Evolutionary conservation across 2,888 invertebrate species (phyloP).

Genomic region (Acrocyrtus sp.): DNA sequence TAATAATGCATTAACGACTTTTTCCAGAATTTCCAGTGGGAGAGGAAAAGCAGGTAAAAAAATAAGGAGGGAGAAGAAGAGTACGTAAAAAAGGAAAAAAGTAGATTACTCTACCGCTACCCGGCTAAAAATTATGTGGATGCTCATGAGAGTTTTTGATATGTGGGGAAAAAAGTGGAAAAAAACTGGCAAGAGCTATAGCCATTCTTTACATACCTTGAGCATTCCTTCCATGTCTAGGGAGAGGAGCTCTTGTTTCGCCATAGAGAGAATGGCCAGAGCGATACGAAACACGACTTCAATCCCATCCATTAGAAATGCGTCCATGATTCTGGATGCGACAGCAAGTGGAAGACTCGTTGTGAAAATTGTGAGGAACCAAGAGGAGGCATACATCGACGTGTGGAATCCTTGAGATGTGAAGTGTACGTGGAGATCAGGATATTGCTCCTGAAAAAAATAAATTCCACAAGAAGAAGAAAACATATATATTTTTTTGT

Average conservation of each 20-base stretch:
- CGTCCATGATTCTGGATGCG: slow-evolving; percentile 95
- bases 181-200: too few species aligned
- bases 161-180: too few species aligned
- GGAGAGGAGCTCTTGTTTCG: slow-evolving; percentile 90
- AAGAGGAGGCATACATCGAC: slow-evolving; percentile 95
- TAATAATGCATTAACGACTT: slow-evolving; percentile 53
- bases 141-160: too few species aligned
- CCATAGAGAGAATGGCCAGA: slow-evolving; percentile 88
- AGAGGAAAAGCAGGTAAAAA: slow-evolving; percentile 1
- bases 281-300: slow-evolving; percentile 99
- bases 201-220: slow-evolving; percentile 80
- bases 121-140: too few species aligned
- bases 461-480: too few species aligned
- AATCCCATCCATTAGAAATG: slow-evolving; percentile 95
- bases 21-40: too few species aligned
- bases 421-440: slow-evolving; percentile 94
- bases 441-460: slow-evolving; percentile 84
- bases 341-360: slow-evolving; percentile 91
- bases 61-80: slow-evolving; percentile 1
- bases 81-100: too few species aligned
- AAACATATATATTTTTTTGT: too few species aligned
- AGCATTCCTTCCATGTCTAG: slow-evolving; percentile 99
- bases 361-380: slow-evolving; percentile 99
- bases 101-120: too few species aligned
- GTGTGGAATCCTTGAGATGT: slow-evolving; percentile 76